These are phyloP conservation scores for Cephalophus harveyi DNA, from an alignment of 2,113 vertebrate species.

Conservation along the genomic window DNA sequence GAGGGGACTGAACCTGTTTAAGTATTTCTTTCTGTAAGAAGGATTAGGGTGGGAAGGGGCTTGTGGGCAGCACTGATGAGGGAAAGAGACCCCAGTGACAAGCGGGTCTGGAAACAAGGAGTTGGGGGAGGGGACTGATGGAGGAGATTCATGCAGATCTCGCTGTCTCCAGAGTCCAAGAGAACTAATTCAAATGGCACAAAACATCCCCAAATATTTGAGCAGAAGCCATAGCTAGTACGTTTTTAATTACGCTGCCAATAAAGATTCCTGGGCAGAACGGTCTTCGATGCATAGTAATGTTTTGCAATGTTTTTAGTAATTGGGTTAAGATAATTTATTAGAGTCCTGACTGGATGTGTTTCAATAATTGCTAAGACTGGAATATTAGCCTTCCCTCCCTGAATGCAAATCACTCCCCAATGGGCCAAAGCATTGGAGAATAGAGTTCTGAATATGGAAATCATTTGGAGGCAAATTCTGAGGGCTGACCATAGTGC, in stretches of 20 bases:
- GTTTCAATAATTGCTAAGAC: constrained; percentile 72
- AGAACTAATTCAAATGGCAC: constrained; percentile 30
- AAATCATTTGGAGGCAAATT: constrained; percentile 58
- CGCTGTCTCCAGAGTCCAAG: neutral
- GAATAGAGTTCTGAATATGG: constrained; percentile 48
- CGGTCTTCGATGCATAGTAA: constrained; percentile 52
- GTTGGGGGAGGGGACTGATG: neutral
- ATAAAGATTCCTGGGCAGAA: constrained; percentile 64
- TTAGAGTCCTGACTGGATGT: constrained; percentile 66
- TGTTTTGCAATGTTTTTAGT: constrained; percentile 72
- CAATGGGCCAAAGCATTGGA: constrained; percentile 53
- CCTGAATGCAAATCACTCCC: constrained; percentile 69
- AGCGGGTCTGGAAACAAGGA: neutral
- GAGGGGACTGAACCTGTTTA: neutral
- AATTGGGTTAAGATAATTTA: constrained; percentile 77
- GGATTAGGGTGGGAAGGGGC: neutral
- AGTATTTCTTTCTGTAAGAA: neutral
- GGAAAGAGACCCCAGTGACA: neutral
- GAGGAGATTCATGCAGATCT: neutral
- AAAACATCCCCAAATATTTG: constrained; percentile 67
- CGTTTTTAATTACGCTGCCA: constrained; percentile 67
- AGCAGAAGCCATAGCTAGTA: constrained; percentile 44
- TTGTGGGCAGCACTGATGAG: neutral
- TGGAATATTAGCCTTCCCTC: constrained; percentile 68
- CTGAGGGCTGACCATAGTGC: neutral